Base-by-base conservation (phyloP, 2,797 vertebrate genomes). In the Alectoris magna region DNA sequence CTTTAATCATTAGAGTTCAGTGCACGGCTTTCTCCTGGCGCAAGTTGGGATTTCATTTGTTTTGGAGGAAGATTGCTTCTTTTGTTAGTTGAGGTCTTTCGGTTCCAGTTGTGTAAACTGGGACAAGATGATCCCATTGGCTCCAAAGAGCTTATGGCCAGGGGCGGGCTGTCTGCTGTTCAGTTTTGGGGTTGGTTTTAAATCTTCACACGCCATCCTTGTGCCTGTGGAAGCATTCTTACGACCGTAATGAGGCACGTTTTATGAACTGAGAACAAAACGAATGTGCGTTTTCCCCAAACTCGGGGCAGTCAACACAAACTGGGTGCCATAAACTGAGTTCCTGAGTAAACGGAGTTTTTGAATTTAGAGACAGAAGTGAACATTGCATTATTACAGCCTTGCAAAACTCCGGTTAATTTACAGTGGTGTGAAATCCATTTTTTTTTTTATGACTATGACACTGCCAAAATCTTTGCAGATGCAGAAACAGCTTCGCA, bases 401-500 rank as follows among this genome's bases (percentile, higher is more conserved):
- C 19, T 78, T 79, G 58, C 49, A 87, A 93, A 96, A 94, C 77
- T 87, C 86, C 15, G 44, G 87, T 82, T 95, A 95, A 97, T 97
- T 95, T 94, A 94, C 93, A 51, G 67, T 13, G 38, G 66, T 74
- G 68, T 87, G 87, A 94, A 94, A 92, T 87, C 70, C 34, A 87
- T 90, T 89, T 90, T 62, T 56, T 62, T 56, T 91, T 94, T 79
- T 93, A 94, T 78, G 93, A 94, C 82, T 75, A 82, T 85, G 94
- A 95, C 94, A 84, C 93, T 96, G 94, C 91, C 96, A 96, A 96
- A 95, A 94, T 93, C 93, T 96, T 94, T 91, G 93, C 96, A 96
- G 96, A 95, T 93, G 94, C 92, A 91, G 92, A 94, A 94, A 90
- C n/a, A 75, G 63, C 91, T 96, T 95, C 83, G 5, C 77, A 68